A percentile compares a stretch with the other conserved stretches of the same genome.
Evolutionary conservation across 64 coral and sea anemone species (phyloP).

Genomic region (Orbicella faveolata): DNA sequence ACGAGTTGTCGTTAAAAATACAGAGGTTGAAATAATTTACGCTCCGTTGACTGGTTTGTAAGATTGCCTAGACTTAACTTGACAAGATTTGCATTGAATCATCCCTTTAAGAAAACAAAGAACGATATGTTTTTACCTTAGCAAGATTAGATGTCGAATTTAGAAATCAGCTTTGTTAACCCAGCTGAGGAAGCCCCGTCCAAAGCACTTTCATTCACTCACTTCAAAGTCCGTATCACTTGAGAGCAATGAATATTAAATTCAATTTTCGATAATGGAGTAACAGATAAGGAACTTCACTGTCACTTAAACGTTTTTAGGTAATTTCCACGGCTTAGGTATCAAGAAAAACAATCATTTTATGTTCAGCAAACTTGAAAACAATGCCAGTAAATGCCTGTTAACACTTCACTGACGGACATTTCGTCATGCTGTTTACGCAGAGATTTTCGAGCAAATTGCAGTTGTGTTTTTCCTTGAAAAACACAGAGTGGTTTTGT

Average conservation of each 20-base stretch:
- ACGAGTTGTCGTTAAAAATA: not conserved
- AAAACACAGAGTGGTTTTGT: conserved; percentile 31
- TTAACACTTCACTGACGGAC: not conserved
- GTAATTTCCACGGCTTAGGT: not conserved
- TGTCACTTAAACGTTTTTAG: not conserved
- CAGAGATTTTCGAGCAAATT: not conserved
- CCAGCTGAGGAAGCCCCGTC: not conserved
- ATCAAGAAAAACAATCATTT: too few species aligned
- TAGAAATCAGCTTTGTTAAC: conserved; percentile 37
- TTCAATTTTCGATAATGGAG: not conserved
- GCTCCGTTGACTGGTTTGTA: not conserved
- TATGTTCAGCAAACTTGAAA: too few species aligned
- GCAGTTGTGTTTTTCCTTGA: conserved; percentile 24
- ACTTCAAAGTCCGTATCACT: not conserved
- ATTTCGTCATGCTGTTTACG: not conserved
- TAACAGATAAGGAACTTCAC: not conserved
- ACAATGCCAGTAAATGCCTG: too few species aligned
- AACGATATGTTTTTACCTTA: not conserved
- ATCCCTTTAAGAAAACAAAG: not conserved
- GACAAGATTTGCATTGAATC: not conserved
- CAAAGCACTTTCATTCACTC: not conserved
- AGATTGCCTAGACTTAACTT: not conserved
- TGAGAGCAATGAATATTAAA: not conserved
- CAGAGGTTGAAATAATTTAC: conserved; percentile 4
- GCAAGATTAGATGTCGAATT: conserved; percentile 21